Conservation (phyloP, 2,888 invertebrate genomes). For the Formica aserva region DNA sequence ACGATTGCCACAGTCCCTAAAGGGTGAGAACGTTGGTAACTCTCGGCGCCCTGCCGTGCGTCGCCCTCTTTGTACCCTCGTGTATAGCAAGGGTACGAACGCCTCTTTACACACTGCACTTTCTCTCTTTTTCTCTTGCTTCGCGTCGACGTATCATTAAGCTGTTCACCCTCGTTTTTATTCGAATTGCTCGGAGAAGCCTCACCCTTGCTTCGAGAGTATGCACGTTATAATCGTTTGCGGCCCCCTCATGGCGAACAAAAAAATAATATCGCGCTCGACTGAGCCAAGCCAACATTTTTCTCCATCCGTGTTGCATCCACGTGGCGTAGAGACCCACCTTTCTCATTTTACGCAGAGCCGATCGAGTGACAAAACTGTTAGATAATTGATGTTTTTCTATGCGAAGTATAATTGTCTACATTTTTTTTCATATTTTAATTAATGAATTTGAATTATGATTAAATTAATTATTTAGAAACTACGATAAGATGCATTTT, state of each 20-base stretch:
- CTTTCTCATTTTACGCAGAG: conserved; percentile 18
- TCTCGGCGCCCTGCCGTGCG: conserved; percentile 55
- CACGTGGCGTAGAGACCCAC: conserved; percentile 19
- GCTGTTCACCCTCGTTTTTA: conserved; percentile 73
- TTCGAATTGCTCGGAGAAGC: conserved; percentile 62
- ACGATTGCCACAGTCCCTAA: conserved; percentile 78
- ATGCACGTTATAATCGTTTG: conserved; percentile 64
- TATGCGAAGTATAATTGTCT: neutral
- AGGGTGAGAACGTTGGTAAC: conserved; percentile 62
- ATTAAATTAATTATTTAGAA: neutral
- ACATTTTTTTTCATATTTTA: neutral
- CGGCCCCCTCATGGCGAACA: conserved; percentile 67
- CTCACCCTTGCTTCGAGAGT: conserved; percentile 56
- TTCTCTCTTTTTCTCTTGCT: conserved; percentile 13
- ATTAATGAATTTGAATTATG: neutral
- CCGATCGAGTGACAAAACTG: conserved; percentile 2
- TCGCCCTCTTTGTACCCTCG: conserved; percentile 45
- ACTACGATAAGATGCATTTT: neutral
- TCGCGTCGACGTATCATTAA: conserved; percentile 61
- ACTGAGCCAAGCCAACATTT: conserved; percentile 69
- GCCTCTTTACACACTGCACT: conserved; percentile 54
- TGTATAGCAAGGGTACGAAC: conserved; percentile 48
- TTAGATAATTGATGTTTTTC: neutral
- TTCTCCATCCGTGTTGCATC: conserved; percentile 51
- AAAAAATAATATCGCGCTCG: conserved; percentile 76